These are phyloP conservation scores for Timandra comae DNA, from an alignment of 2,888 invertebrate genomes.

Conservation along the genomic window DNA sequence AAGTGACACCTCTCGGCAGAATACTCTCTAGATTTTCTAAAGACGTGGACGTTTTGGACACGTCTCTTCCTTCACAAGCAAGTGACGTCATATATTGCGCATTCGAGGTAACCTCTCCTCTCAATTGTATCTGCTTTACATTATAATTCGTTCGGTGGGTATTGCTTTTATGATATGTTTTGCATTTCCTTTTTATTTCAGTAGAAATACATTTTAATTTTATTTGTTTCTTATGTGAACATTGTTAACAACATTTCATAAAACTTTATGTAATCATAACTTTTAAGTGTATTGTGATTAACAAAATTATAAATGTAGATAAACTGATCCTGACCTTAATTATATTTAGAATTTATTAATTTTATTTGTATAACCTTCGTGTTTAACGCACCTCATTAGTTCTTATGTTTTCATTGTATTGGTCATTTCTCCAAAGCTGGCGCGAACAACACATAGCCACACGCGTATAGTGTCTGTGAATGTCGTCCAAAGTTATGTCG, in stretches of 20 bases:
- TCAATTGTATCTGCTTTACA: not conserved
- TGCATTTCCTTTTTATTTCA: not conserved
- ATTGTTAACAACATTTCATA: not conserved
- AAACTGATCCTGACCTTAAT: not conserved
- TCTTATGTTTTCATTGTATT: too few relatives aligned
- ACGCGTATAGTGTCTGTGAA: too few relatives aligned
- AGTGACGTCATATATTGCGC: slow-evolving; percentile 82
- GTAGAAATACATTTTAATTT: not conserved
- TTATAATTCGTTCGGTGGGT: slow-evolving; percentile 3
- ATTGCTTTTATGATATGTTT: slow-evolving; percentile 4
- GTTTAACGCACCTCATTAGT: too few relatives aligned
- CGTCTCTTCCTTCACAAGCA: slow-evolving; percentile 80
- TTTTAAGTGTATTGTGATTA: not conserved
- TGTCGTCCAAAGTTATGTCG: too few relatives aligned
- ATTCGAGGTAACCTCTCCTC: slow-evolving; percentile 79
- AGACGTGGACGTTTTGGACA: slow-evolving; percentile 85
- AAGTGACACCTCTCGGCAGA: slow-evolving; percentile 86
- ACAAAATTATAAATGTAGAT: not conserved
- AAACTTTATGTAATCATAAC: not conserved
- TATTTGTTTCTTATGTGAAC: not conserved
- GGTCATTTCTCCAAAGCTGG: too few relatives aligned
- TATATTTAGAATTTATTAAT: not conserved
- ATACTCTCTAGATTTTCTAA: slow-evolving; percentile 85
- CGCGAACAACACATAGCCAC: too few relatives aligned
- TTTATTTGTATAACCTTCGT: slow-evolving; percentile 1